A percentile compares a stretch with the other conserved stretches of the same genome.
Evolutionary conservation across 2,113 vertebrate species (phyloP).

Genomic region (Stigmatopora argus): DNA sequence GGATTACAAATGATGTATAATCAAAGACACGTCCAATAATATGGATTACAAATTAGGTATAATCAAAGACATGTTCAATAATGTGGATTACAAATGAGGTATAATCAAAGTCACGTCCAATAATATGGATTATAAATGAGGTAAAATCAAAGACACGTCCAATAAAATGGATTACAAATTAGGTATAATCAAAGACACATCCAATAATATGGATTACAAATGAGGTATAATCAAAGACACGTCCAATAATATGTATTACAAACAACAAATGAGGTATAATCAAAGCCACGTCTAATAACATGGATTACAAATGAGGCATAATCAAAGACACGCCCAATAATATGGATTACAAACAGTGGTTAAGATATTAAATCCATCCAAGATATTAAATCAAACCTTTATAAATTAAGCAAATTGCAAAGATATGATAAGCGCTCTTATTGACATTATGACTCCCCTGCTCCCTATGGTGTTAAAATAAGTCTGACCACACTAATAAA

Average conservation of each 20-base stretch:
- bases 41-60: not conserved
- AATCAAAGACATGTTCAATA: not conserved
- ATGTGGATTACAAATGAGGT: not conserved
- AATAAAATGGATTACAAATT: not conserved
- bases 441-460: conserved; percentile 44
- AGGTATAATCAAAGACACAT: not conserved
- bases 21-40: not conserved
- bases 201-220: not conserved
- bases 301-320: not conserved
- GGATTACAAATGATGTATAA: not conserved
- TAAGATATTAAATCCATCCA: not conserved
- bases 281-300: not conserved
- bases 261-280: not conserved
- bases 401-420: conserved; percentile 34
- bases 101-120: not conserved
- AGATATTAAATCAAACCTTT: conserved; percentile 6
- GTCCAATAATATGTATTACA: not conserved
- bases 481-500: conserved; percentile 34
- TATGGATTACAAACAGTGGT: not conserved
- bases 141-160: not conserved
- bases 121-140: not conserved
- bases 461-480: conserved; percentile 38
- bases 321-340: not conserved
- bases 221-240: not conserved
- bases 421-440: conserved; percentile 18